These are phyloP conservation scores for Euwallacea similis DNA, from an alignment of 1,140 invertebrate species.

Conservation along the genomic window DNA sequence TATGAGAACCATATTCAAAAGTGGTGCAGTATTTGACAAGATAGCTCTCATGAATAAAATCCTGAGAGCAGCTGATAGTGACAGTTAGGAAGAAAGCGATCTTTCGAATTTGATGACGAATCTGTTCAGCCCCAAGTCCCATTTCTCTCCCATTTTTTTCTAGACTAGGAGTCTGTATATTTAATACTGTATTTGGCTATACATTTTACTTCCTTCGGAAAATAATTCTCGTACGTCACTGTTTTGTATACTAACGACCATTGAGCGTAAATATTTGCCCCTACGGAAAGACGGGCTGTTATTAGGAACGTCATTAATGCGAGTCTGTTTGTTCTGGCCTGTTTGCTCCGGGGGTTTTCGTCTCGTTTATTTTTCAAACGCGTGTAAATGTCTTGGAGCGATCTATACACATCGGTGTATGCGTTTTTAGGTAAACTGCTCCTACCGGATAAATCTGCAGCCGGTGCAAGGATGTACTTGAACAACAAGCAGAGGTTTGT, in stretches of 20 bases:
- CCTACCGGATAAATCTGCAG: slow-evolving; percentile 11
- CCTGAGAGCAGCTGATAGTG: too few relatives aligned
- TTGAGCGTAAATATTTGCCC: slow-evolving; percentile 52
- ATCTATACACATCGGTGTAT: slow-evolving; percentile 8
- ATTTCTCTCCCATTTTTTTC: too few relatives aligned
- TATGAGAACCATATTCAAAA: too few relatives aligned
- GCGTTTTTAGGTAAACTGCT: slow-evolving; percentile 13
- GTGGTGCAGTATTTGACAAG: too few relatives aligned
- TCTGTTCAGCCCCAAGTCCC: too few relatives aligned
- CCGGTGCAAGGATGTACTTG: neutral
- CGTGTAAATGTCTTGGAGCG: slow-evolving; percentile 27
- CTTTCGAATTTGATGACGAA: too few relatives aligned
- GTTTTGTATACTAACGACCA: slow-evolving; percentile 40
- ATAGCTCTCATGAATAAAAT: too few relatives aligned
- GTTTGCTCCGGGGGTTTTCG: slow-evolving; percentile 17
- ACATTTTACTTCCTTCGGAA: too few relatives aligned
- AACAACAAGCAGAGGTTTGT: neutral
- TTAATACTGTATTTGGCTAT: too few relatives aligned
- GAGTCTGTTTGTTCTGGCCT: slow-evolving; percentile 24
- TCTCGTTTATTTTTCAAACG: slow-evolving; percentile 24
- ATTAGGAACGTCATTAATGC: slow-evolving; percentile 32
- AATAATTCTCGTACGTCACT: slow-evolving; percentile 39
- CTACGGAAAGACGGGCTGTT: slow-evolving; percentile 46
- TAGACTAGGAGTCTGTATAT: too few relatives aligned
- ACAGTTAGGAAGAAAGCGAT: too few relatives aligned